Evolutionary conservation across 2,888 invertebrate species (phyloP).

Genomic region (Malachius bipustulatus): DNA sequence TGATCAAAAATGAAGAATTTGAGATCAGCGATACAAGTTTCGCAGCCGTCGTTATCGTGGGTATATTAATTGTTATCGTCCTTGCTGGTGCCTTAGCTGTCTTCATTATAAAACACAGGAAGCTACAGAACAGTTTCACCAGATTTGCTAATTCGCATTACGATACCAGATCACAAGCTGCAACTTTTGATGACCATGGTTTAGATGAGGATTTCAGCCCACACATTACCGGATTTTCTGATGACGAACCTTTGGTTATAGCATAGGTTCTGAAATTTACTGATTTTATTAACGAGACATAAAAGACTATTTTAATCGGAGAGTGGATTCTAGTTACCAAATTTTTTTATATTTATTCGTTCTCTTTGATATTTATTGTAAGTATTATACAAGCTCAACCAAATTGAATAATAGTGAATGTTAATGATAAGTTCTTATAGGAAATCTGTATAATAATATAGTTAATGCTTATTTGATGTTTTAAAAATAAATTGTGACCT

Average conservation of each 20-base stretch:
- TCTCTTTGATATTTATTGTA: no score
- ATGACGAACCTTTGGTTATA: slow-evolving; percentile 87
- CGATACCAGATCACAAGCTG: slow-evolving; percentile 75
- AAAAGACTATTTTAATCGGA: no score
- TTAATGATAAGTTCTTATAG: no score
- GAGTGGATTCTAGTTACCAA: no score
- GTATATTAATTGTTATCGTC: slow-evolving; percentile 33
- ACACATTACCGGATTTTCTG: slow-evolving; percentile 82
- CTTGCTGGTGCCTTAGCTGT: slow-evolving; percentile 46
- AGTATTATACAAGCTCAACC: no score
- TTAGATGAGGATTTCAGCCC: slow-evolving; percentile 74
- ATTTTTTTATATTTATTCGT: no score
- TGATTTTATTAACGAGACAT: no score
- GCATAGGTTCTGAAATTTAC: slow-evolving; percentile 49
- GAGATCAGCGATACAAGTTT: slow-evolving; percentile 20
- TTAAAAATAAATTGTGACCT: no score
- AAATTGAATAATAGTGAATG: no score
- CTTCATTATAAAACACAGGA: slow-evolving; percentile 50
- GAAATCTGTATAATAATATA: no score
- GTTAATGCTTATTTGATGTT: no score
- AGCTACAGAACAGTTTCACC: slow-evolving; percentile 65
- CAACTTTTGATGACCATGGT: slow-evolving; percentile 66
- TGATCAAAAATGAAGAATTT: slow-evolving; percentile 19
- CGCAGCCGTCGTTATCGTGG: slow-evolving; percentile 38
- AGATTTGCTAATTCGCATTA: slow-evolving; percentile 77